Conservation (phyloP, 2,888 invertebrate species). For the Torymus aiolomorphi region DNA sequence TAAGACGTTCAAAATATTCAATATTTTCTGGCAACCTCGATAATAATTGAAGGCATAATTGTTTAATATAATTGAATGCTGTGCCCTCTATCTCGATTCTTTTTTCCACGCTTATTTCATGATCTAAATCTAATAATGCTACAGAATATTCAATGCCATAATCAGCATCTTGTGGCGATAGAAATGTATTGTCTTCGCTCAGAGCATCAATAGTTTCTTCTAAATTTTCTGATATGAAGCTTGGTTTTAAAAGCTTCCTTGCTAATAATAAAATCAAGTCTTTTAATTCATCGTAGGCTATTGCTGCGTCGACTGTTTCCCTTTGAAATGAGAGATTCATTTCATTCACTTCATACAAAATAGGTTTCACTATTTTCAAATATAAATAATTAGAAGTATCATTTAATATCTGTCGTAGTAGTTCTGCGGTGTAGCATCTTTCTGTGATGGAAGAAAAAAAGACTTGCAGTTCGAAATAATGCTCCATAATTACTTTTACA, state of each 20-base stretch:
- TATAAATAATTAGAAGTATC: conserved; percentile 54
- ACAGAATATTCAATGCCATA: not conserved
- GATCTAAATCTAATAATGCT: too few relatives aligned
- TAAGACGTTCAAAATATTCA: too few relatives aligned
- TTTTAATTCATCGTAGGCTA: conserved; percentile 43
- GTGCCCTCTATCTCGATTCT: too few relatives aligned
- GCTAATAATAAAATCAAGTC: conserved; percentile 41
- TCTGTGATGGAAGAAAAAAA: conserved; percentile 3
- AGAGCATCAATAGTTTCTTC: not conserved
- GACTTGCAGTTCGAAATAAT: conserved; percentile 53
- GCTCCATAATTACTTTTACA: conserved; percentile 58
- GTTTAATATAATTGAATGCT: too few relatives aligned
- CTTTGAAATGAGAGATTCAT: conserved; percentile 49
- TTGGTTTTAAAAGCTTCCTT: conserved; percentile 41
- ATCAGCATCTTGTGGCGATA: not conserved
- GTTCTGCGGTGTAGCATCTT: conserved; percentile 54
- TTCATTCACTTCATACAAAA: conserved; percentile 48
- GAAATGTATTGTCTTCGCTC: not conserved
- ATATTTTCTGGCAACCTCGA: too few relatives aligned
- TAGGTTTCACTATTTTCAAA: conserved; percentile 44
- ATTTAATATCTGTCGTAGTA: conserved; percentile 53
- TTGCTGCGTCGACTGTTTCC: conserved; percentile 40
- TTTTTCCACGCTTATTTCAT: too few relatives aligned
- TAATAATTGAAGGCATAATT: too few relatives aligned
- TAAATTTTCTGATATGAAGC: conserved; percentile 10